phyloP scores from a whole-genome alignment of 2,888 invertebrate genomes.

The Eupithecia tripunctaria region DNA sequence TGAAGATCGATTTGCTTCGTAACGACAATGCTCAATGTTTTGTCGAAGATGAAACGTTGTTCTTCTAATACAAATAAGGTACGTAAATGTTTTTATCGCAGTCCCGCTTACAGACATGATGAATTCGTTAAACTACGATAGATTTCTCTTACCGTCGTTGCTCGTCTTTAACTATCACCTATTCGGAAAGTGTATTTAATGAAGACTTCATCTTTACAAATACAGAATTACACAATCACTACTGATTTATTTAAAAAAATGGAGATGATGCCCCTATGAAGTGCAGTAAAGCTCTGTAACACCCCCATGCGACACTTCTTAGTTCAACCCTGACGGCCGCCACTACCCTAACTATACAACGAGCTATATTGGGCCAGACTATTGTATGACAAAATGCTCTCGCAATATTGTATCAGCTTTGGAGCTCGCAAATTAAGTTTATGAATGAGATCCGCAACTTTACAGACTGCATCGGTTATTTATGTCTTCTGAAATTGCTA shows the following conservation, averaged over 20 bases:
- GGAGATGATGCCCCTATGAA: neutral
- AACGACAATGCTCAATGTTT: neutral
- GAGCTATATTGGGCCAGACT: slow-evolving; percentile 37
- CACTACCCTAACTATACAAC: slow-evolving; percentile 16
- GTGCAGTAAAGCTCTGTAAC: neutral
- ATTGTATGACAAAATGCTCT: slow-evolving; percentile 39
- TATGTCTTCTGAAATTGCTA: slow-evolving; percentile 32
- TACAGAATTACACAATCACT: neutral
- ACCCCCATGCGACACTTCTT: neutral
- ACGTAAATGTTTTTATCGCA: too few species aligned
- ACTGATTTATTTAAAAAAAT: neutral
- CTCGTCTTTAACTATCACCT: too few species aligned
- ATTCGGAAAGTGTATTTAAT: too few species aligned
- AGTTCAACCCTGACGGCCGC: slow-evolving; percentile 25
- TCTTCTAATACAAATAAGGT: too few species aligned
- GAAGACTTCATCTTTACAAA: neutral
- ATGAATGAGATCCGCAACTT: slow-evolving; percentile 36
- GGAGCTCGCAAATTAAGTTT: slow-evolving; percentile 37
- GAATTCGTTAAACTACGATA: too few species aligned
- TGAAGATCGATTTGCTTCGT: neutral
- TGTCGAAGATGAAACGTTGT: too few species aligned
- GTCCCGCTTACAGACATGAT: too few species aligned
- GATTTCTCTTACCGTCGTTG: too few species aligned
- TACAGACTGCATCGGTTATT: slow-evolving; percentile 35
- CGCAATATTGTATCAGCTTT: slow-evolving; percentile 30